Evolutionary conservation across 1,140 invertebrate species (phyloP), one percentile per base, ranked within the genome.

Genomic region (Harpegnathos saltator): DNA sequence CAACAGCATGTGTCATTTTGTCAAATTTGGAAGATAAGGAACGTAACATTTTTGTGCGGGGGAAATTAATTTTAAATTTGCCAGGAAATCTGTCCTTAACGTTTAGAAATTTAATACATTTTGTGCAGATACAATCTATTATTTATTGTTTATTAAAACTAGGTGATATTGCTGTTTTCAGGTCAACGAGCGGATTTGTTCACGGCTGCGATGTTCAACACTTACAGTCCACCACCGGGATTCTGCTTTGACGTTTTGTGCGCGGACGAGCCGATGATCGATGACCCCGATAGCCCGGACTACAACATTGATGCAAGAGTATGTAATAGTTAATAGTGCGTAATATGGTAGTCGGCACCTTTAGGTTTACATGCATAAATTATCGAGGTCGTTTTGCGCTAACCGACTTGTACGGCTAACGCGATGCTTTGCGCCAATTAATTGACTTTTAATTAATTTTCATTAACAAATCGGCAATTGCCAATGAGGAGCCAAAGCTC

Each of bases 231-330:
- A 17, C 98, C 98, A 0, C 95, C 96, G 5, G 98, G 97, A 0
- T 99, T 98, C 93, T 99, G 98, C 91, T 99, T 98, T 91, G 98
- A 99, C 92, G 94, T 97, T 0, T 93, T 97, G 0, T 99, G 98
- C 90, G 85, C 91, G 1, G 98, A 99, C 93, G 97, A 98, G 66
- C 98, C 98, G 0, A 96, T 98, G 33, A 96, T 97, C 5, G 97
- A 97, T 88, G 96, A 97, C 84, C 94, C 94, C 1, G 92, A 95
- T n/a, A 97, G 96, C 84, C 96, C 96, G 0, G 96, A 96, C 75
- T 97, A 97, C 86, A 98, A 98, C 89, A 95, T 97, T 0, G 95
- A 96, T 1, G 69, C 88, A n/a, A 95, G 94, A 94, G 97, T 97
- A 95, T 91, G 80, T 83, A 73, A 38, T 7, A 19, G 54, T 44